These are phyloP conservation scores for Axea sp. DNA, from an alignment of 2,888 invertebrate species.

Conservation along the genomic window DNA sequence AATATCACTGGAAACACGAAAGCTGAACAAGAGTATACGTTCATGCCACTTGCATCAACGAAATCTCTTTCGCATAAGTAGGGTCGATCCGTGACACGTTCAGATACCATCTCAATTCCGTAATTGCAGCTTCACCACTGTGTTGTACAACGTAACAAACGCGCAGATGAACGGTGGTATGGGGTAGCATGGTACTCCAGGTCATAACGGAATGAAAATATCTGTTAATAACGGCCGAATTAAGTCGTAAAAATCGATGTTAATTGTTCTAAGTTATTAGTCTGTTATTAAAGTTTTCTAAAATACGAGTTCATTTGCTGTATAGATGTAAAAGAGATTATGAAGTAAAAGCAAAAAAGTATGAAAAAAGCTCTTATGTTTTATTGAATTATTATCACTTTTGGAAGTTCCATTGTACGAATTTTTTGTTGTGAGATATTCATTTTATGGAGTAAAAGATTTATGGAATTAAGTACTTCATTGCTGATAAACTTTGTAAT, in stretches of 20 bases:
- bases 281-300: slow-evolving; percentile 12
- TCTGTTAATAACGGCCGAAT: slow-evolving; percentile 21
- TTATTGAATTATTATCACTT: no score
- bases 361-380: no score
- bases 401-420: no score
- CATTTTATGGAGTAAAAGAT: no score
- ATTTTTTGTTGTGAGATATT: no score
- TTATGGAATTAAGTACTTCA: no score
- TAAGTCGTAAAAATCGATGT: slow-evolving; percentile 18
- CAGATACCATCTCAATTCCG: slow-evolving; percentile 48
- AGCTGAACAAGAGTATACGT: slow-evolving; percentile 1
- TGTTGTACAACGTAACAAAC: slow-evolving; percentile 19
- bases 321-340: no score
- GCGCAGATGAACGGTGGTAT: slow-evolving; percentile 35
- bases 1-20: no score
- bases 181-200: slow-evolving; percentile 13
- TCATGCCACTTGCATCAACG: slow-evolving; percentile 28
- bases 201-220: slow-evolving; percentile 12
- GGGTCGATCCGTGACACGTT: slow-evolving; percentile 46
- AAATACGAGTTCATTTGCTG: slow-evolving; percentile 4
- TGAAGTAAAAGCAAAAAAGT: no score
- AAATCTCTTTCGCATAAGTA: slow-evolving; percentile 36
- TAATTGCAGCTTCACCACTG: slow-evolving; percentile 47
- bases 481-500: no score
- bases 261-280: slow-evolving; percentile 19